A percentile compares a stretch with the other conserved stretches of the same genome.
Conservation (phyloP, 2,888 invertebrate genomes). For the Periphyllus acericola region DNA sequence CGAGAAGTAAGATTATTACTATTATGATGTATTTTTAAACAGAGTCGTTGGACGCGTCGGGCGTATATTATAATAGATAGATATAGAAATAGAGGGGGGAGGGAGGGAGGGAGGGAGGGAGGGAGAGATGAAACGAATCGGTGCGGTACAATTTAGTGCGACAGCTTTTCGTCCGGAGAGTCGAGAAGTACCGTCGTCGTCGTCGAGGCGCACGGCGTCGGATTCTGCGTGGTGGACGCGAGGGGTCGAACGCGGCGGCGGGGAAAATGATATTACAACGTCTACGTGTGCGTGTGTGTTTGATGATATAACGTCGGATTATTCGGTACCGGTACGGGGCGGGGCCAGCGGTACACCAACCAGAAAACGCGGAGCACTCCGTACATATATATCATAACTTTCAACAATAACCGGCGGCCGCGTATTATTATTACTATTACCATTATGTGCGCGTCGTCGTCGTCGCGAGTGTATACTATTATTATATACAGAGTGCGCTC, state of each 20-base stretch:
- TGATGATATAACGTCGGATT: slow-evolving; percentile 26
- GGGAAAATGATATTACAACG: background rate
- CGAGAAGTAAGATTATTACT: too few species aligned
- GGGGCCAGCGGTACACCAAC: slow-evolving; percentile 50
- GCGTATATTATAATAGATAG: too few species aligned
- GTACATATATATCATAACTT: slow-evolving; percentile 48
- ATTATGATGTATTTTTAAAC: too few species aligned
- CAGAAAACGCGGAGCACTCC: slow-evolving; percentile 14
- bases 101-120: background rate
- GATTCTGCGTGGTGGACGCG: slow-evolving; percentile 19
- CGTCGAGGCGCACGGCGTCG: background rate
- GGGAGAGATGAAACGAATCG: background rate
- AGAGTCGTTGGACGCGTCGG: too few species aligned
- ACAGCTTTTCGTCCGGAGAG: background rate
- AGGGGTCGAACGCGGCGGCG: background rate
- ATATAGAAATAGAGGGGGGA: background rate
- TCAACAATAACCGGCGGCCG: slow-evolving; percentile 54
- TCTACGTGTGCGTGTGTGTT: background rate
- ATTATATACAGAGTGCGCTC: background rate
- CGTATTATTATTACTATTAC: background rate
- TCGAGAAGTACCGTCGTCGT: background rate
- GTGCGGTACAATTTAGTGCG: background rate
- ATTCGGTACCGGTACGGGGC: slow-evolving; percentile 45
- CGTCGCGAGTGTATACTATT: background rate
- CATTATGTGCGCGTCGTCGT: background rate